phyloP scores from a whole-genome alignment of 2,888 invertebrate genomes.

The Lasioglossum leucozonium region DNA sequence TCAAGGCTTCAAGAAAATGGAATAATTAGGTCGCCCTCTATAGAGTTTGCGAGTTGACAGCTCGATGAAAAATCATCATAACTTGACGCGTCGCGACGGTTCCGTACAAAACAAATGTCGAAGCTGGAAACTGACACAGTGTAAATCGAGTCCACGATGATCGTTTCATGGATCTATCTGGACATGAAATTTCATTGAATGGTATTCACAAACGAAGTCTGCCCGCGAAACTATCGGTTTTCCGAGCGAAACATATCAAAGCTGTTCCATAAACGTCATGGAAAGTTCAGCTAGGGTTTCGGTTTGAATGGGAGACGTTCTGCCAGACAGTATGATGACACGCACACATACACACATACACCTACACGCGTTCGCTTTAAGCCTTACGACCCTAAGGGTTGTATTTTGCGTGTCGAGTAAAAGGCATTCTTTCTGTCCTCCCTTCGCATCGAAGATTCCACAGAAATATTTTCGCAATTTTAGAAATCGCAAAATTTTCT shows the following conservation, averaged over 20 bases:
- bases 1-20: too few relatives aligned
- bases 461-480: too few relatives aligned
- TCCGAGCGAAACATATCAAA: conserved; percentile 59
- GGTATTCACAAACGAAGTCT: conserved; percentile 44
- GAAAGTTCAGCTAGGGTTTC: conserved; percentile 71
- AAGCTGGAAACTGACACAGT: neutral
- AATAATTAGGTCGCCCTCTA: too few relatives aligned
- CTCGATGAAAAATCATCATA: neutral
- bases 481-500: too few relatives aligned
- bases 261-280: conserved; percentile 48
- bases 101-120: neutral
- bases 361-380: neutral
- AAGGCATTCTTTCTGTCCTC: neutral
- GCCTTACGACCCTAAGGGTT: neutral
- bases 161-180: conserved; percentile 23
- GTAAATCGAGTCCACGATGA: conserved; percentile 21
- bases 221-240: conserved; percentile 62
- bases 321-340: neutral
- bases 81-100: neutral
- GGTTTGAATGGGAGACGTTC: conserved; percentile 34
- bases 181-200: conserved; percentile 47
- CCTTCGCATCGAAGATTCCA: neutral
- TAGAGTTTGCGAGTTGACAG: neutral
- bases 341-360: neutral
- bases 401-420: neutral